Conservation (phyloP, 1,140 invertebrate genomes). For the Hetaerina americana region DNA sequence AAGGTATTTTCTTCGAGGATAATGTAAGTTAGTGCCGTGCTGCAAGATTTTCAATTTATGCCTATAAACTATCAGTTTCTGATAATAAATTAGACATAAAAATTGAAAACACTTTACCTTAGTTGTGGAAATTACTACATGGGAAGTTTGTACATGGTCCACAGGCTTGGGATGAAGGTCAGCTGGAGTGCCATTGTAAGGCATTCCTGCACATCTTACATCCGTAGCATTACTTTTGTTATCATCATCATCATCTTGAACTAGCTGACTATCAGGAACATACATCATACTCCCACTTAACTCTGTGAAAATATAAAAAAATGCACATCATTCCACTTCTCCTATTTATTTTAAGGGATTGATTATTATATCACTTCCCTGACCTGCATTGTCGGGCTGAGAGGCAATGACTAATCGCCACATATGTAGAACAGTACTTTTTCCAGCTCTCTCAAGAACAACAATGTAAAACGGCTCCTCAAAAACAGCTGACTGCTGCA, state of each 20-base stretch:
- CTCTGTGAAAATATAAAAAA: constrained; percentile 22
- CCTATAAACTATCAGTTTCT: no score
- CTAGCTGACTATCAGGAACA: constrained; percentile 75
- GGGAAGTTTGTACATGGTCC: constrained; percentile 28
- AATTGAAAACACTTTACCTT: no score
- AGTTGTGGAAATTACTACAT: constrained; percentile 48
- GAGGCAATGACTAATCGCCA: constrained; percentile 88
- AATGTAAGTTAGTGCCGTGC: no score
- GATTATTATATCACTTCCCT: no score
- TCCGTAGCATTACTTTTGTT: constrained; percentile 23
- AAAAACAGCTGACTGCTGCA: constrained; percentile 71
- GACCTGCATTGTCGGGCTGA: constrained; percentile 46
- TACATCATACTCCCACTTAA: constrained; percentile 68
- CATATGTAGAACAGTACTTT: constrained; percentile 85
- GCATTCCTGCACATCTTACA: not conserved
- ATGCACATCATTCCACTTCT: no score
- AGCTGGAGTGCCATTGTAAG: constrained; percentile 16
- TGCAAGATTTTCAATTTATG: no score
- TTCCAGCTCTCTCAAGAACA: constrained; percentile 70
- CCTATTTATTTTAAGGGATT: no score
- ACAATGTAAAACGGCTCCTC: constrained; percentile 94
- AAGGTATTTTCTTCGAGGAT: no score
- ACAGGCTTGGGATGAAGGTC: constrained; percentile 9
- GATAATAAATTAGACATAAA: no score
- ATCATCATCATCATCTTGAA: constrained; percentile 63